Evolutionary conservation across 2,113 vertebrate genomes (phyloP), one percentile per base, ranked within the genome.

Genomic region (Clarias gariepinus): DNA sequence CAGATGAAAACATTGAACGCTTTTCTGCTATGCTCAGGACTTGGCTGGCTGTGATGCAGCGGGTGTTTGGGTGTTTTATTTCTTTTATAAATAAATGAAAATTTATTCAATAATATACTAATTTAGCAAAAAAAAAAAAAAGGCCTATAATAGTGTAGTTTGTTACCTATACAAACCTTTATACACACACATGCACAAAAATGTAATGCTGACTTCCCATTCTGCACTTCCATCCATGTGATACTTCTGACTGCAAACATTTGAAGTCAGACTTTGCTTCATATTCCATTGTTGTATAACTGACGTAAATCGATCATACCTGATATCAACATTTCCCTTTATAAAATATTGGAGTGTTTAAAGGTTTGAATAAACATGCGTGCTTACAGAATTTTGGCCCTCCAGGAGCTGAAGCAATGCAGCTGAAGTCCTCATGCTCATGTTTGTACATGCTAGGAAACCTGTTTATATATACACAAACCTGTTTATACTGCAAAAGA

Each of bases 401-500:
- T 91, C 91, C 89, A 52, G 91, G 91, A 93, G 92, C 91, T 93
- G 93, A 94, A 89, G 84, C 84, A 33, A 90, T 91, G 91, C 93
- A 94, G 94, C 94, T 94, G 94, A 94, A 89, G 91, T 88, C 81
- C 89, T 90, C 89, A 91, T 93, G 91, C 92, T 92, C 90, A 91
- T 81, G 94, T 95, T 94, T 91, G 94, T 89, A 88, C 92, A 91
- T 81, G 53, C 77, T 33, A 58, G 55, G 55, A 28, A 79, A 58
- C 77, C 28, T 81, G 78, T 41, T 81, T 81, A 81, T 81, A 81
- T 74, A 74, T 61, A 81, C 33, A 79, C 78, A 92, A 91, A 90
- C 91, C 89, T 95, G 94, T 95, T 95, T 95, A 94, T 90, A 93
- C 90, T 93, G 92, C 92, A 91, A 91, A 94, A 94, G 92, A 93